Evolutionary conservation across 2,797 vertebrate genomes (phyloP).

Genomic region (Pampus argenteus): DNA sequence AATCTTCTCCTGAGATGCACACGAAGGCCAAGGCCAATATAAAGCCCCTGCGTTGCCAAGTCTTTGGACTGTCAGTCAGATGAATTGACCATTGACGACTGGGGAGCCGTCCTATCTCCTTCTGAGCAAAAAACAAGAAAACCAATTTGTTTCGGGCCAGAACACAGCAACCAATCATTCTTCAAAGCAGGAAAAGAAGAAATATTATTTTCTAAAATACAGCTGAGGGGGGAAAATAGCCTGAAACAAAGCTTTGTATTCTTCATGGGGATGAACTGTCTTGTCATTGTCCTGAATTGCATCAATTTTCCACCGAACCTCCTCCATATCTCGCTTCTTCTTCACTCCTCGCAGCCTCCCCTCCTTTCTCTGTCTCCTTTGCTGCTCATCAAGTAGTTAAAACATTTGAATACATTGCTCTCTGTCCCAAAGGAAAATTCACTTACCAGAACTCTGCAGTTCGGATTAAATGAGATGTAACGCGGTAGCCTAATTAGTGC

Average conservation of each 20-base stretch:
- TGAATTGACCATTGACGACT: constrained; percentile 27
- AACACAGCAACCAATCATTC: background rate
- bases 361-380: background rate
- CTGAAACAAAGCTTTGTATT: constrained; percentile 16
- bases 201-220: constrained; percentile 11
- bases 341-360: constrained; percentile 5
- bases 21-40: constrained; percentile 16
- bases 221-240: constrained; percentile 1
- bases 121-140: constrained; percentile 64
- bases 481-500: too few species aligned
- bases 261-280: constrained; percentile 3
- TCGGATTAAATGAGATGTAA: too few species aligned
- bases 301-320: constrained; percentile 9
- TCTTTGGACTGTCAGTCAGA: constrained; percentile 60
- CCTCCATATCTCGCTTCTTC: background rate
- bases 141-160: constrained; percentile 32
- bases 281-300: constrained; percentile 2
- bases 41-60: constrained; percentile 21
- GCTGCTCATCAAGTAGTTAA: constrained; percentile 22
- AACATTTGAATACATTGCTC: background rate
- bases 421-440: background rate
- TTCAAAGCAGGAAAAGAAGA: background rate
- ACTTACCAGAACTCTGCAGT: background rate
- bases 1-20: constrained; percentile 28
- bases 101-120: constrained; percentile 22